Evolutionary conservation across 2,797 vertebrate species (phyloP), one percentile per base, ranked within the genome.

Genomic region (Ceryle rudis): DNA sequence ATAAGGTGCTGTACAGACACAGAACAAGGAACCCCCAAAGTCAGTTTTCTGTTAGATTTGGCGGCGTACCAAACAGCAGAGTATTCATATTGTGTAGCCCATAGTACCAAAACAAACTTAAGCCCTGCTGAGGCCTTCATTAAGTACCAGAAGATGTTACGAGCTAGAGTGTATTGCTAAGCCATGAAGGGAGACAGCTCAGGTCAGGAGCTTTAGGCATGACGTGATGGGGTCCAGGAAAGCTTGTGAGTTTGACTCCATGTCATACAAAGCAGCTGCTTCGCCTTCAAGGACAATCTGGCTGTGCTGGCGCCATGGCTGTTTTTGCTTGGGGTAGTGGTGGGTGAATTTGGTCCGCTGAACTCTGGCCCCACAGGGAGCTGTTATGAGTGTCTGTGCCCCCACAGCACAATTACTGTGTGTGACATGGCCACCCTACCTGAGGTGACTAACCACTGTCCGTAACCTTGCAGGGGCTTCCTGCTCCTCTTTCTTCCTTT

Each of bases 401-500:
- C 28, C 21, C 25, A 0, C 0, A 0, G 74, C 20, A 23, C 51
- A 16, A 21, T 9, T 1, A 18, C 7, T 2, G 54, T 25, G 58
- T 25, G 20, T 1, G 33, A 5, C 2, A 0, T 3, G 35, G 7
- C 23, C 44, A 33, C 69, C 39, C 28, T 64, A 11, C 52, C 46
- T 33, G n/a, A 5, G 3, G 8, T 21, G 21, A 6, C 44, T 7
- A 51, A 4, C 1, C 2, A 0, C 0, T 21, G 28, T 13, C 65
- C 0, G 0, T 28, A 21, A 1, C 58, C 26, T 60, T n/a, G 31
- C 26, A 29, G 16, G 13, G 13, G 3, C 3, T 9, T 52, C 17
- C 72, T 72, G 37, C 35, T 69, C 19, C 78, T 25, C 14, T 35
- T 55, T 55, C 49, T 47, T 54, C 33, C 10, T 86, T 62, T 49